These are phyloP conservation scores for Parambassis ranga DNA, from an alignment of 2,797 vertebrate species.

Conservation along the genomic window DNA sequence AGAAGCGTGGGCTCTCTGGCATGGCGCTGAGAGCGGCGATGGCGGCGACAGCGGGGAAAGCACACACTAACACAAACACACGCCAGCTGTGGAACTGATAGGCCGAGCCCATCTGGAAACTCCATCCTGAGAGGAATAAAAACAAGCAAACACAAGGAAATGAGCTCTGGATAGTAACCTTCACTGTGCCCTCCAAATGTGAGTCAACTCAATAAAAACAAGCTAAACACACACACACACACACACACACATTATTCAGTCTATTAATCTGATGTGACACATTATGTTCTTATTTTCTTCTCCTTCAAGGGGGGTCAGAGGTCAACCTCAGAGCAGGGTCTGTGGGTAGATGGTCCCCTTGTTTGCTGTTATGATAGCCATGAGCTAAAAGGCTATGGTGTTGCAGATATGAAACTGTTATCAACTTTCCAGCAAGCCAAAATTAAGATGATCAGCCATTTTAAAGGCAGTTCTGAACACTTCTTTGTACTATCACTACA, in stretches of 20 bases:
- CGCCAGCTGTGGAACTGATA: slow-evolving; percentile 99
- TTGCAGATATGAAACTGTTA: no score
- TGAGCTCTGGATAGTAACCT: background rate
- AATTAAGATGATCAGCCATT: background rate
- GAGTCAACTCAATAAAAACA: background rate
- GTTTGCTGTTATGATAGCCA: no score
- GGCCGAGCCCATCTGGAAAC: slow-evolving; percentile 98
- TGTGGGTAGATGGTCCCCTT: background rate
- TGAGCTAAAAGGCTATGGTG: no score
- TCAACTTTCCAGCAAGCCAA: no score
- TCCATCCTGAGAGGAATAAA: slow-evolving; percentile 87
- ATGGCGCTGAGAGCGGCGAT: slow-evolving; percentile 91
- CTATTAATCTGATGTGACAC: background rate
- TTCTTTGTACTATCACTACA: background rate
- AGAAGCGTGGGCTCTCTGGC: slow-evolving; percentile 98
- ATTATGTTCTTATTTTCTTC: slow-evolving; percentile 6
- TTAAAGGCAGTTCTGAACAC: no score
- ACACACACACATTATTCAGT: background rate
- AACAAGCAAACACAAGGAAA: background rate
- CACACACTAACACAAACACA: slow-evolving; percentile 95
- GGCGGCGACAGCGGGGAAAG: slow-evolving; percentile 93
- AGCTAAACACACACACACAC: background rate
- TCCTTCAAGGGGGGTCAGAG: background rate
- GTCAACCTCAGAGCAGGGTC: background rate
- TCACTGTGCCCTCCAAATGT: background rate